phyloP scores from a whole-genome alignment of 92 coral and sea anemone genomes.

The Pocillopora grandis region DNA sequence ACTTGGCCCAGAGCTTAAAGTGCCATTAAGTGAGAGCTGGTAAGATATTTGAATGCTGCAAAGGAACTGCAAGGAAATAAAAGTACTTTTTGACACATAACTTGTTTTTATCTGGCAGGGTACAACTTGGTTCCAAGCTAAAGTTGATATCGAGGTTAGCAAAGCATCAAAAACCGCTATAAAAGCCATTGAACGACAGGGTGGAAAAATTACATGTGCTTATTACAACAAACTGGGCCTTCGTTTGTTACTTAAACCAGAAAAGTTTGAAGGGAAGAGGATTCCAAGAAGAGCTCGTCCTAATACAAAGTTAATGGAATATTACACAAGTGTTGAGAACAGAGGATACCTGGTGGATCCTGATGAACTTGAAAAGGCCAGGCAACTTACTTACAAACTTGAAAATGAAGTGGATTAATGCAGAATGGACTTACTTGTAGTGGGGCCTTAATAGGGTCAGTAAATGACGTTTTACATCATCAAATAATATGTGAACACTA shows the following conservation, averaged over 20 bases:
- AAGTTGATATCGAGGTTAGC: conserved; percentile 87
- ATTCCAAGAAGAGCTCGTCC: conserved; percentile 97
- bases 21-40: too few species aligned
- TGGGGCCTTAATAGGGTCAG: too few species aligned
- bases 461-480: too few species aligned
- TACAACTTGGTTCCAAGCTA: conserved; percentile 80
- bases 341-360: conserved; percentile 93
- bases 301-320: conserved; percentile 76
- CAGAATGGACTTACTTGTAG: too few species aligned
- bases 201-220: conserved; percentile 94
- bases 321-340: conserved; percentile 71
- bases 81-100: too few species aligned
- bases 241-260: conserved; percentile 89
- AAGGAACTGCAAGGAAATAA: too few species aligned
- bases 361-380: conserved; percentile 69
- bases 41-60: too few species aligned
- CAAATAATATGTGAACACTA: too few species aligned
- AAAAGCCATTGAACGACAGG: conserved; percentile 83
- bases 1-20: too few species aligned
- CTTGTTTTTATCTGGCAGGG: conserved; percentile 57
- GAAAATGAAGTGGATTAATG: conserved; percentile 61
- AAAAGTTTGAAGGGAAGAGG: conserved; percentile 77
- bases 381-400: conserved; percentile 37
- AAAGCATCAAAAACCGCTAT: conserved; percentile 93
- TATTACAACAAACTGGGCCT: conserved; percentile 95